A percentile compares a stretch with the other conserved stretches of the same genome.
Conservation (phyloP, 2,888 invertebrate species). For the Andrena marginata region DNA sequence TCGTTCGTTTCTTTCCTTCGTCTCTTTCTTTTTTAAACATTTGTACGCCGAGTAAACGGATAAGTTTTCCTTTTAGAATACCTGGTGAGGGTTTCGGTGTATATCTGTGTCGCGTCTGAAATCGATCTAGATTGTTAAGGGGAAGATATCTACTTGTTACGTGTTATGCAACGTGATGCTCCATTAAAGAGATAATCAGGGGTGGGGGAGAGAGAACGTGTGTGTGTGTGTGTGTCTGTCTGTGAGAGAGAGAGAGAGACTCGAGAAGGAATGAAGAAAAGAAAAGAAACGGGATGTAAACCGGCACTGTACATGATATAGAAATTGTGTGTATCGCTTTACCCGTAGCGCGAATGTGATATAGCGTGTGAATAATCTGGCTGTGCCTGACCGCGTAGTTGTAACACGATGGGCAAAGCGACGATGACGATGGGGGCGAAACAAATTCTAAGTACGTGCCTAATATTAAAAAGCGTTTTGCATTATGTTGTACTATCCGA, state of each 20-base stretch:
- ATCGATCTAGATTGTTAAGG: constrained; percentile 31
- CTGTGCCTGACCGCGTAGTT: constrained; percentile 48
- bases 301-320: constrained; percentile 50
- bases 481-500: constrained; percentile 56
- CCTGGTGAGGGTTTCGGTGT: constrained; percentile 59
- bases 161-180: constrained; percentile 36
- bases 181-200: constrained; percentile 16
- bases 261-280: constrained; percentile 2
- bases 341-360: constrained; percentile 45
- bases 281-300: constrained; percentile 9
- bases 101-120: constrained; percentile 37
- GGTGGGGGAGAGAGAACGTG: no score
- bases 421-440: constrained; percentile 25
- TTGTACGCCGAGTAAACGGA: constrained; percentile 48
- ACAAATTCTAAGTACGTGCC: constrained; percentile 70
- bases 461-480: constrained; percentile 52
- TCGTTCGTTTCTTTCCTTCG: background rate
- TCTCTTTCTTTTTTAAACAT: constrained; percentile 4
- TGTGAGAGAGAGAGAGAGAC: background rate
- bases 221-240: no score
- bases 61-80: constrained; percentile 40
- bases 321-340: constrained; percentile 58
- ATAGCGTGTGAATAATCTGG: constrained; percentile 50
- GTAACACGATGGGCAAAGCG: constrained; percentile 13
- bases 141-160: constrained; percentile 15